Conservation (phyloP, 2,113 vertebrate genomes). For the Ploceus nigricollis region DNA sequence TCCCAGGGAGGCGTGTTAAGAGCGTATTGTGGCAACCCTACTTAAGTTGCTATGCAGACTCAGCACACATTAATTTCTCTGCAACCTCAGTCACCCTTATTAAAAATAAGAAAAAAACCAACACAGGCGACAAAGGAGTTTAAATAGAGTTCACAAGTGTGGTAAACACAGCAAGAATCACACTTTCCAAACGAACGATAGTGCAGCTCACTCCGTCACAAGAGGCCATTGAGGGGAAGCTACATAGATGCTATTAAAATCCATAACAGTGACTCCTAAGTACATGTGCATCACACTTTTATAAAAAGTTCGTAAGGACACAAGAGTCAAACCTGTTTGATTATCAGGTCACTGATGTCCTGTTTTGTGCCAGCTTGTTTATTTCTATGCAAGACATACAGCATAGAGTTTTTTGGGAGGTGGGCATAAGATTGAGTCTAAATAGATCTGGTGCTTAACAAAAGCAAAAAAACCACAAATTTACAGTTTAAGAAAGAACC, state of each 20-base stretch:
- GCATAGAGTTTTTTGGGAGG: constrained; percentile 71
- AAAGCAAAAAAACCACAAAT: constrained; percentile 36
- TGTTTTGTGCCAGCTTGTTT: constrained; percentile 77
- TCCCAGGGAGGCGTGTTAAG: not conserved
- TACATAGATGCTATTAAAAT: constrained; percentile 80
- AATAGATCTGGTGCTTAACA: constrained; percentile 66
- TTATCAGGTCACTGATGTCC: constrained; percentile 77
- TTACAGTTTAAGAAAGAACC: constrained; percentile 37
- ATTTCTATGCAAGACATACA: constrained; percentile 82
- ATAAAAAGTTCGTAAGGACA: constrained; percentile 69
- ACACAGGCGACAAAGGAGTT: constrained; percentile 85
- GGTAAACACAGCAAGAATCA: constrained; percentile 88
- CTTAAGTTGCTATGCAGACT: constrained; percentile 82
- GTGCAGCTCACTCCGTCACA: constrained; percentile 80
- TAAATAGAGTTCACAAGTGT: constrained; percentile 81
- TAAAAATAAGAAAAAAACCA: constrained; percentile 76
- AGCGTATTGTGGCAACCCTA: constrained; percentile 95
- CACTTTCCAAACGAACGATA: constrained; percentile 81
- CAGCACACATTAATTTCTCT: constrained; percentile 91
- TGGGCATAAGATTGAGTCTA: constrained; percentile 50
- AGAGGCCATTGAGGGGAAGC: constrained; percentile 81
- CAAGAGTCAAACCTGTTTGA: constrained; percentile 78
- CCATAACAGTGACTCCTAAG: constrained; percentile 78
- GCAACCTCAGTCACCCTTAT: constrained; percentile 90
- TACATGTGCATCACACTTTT: constrained; percentile 77